These are phyloP conservation scores for Cyprinella venusta DNA, from an alignment of 2,797 vertebrate species.

Conservation along the genomic window DNA sequence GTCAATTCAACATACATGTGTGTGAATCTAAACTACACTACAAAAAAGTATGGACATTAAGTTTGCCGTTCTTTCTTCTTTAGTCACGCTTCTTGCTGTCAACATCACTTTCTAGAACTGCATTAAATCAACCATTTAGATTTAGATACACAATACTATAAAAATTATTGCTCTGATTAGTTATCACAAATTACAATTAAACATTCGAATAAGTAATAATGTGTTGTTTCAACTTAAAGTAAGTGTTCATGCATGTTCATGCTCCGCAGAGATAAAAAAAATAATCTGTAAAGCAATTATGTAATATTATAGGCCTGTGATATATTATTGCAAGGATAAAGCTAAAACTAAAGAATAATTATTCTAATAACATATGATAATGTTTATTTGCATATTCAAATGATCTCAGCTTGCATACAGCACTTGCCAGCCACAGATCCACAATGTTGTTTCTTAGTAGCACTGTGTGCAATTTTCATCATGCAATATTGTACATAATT, in stretches of 20 bases:
- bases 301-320: neutral
- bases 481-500: neutral
- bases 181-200: too few species aligned
- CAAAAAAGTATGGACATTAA: neutral
- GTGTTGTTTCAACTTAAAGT: too few species aligned
- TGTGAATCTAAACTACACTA: neutral
- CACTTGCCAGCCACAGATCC: neutral
- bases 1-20: neutral
- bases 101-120: neutral
- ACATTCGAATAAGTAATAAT: too few species aligned
- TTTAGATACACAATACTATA: neutral
- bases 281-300: neutral
- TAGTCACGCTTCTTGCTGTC: neutral
- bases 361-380: conserved; percentile 1
- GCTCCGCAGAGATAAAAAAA: neutral
- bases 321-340: neutral
- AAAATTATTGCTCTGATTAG: too few species aligned
- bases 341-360: conserved; percentile 29
- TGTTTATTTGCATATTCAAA: conserved; percentile 32
- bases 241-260: too few species aligned
- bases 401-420: neutral
- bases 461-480: neutral
- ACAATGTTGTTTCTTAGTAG: neutral
- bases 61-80: neutral
- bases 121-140: neutral